phyloP scores from a whole-genome alignment of 2,888 invertebrate genomes.

The Therioaphis trifolii region DNA sequence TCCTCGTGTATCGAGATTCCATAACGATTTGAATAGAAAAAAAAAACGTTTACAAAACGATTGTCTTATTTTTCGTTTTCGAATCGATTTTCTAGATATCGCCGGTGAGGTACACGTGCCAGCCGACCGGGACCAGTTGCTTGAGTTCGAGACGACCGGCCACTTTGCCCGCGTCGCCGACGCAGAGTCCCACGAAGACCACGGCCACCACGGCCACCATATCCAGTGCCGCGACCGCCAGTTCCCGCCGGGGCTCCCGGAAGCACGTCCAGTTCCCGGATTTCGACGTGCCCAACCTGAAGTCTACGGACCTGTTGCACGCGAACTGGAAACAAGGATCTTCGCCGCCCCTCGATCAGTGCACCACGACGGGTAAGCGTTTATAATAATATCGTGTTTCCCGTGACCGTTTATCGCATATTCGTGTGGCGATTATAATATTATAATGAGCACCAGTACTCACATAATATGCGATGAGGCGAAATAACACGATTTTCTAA shows the following conservation, averaged over 20 bases:
- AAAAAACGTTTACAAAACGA: too few species aligned
- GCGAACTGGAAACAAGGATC: constrained; percentile 56
- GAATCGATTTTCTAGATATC: constrained; percentile 69
- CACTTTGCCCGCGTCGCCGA: constrained; percentile 71
- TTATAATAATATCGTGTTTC: too few species aligned
- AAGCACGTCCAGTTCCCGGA: constrained; percentile 77
- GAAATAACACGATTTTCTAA: too few species aligned
- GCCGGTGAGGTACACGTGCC: constrained; percentile 72
- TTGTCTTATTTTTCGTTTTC: too few species aligned
- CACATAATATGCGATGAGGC: too few species aligned
- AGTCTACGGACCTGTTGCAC: constrained; percentile 48
- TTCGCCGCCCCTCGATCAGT: constrained; percentile 24
- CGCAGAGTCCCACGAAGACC: constrained; percentile 72
- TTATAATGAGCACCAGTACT: too few species aligned
- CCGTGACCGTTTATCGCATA: too few species aligned
- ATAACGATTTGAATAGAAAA: too few species aligned
- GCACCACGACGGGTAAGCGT: neutral
- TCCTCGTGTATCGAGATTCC: too few species aligned
- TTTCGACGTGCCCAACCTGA: constrained; percentile 25
- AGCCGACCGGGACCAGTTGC: constrained; percentile 72
- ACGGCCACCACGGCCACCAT: constrained; percentile 69
- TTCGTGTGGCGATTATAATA: too few species aligned
- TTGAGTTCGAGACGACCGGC: constrained; percentile 70
- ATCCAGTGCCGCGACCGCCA: neutral
- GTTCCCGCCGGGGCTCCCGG: constrained; percentile 70